phyloP scores from a whole-genome alignment of 2,888 invertebrate species.

The Catocala sponsa region DNA sequence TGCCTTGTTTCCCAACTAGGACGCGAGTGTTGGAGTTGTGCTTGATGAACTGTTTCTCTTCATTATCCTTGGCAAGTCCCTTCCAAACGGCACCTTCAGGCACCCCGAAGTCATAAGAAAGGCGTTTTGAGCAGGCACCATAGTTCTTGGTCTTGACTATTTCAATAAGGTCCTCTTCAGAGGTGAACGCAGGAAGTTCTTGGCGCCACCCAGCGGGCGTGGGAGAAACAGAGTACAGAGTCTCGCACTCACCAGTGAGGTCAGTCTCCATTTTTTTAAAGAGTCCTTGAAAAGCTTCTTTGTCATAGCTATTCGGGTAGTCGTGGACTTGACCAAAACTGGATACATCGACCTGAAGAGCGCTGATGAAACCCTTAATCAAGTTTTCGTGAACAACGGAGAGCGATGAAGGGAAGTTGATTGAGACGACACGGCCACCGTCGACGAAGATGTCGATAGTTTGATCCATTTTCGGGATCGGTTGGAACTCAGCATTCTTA shows the following conservation, averaged over 20 bases:
- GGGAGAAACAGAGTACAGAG: conserved; percentile 89
- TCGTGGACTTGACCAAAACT: conserved; percentile 84
- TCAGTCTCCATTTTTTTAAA: conserved; percentile 92
- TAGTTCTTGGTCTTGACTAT: conserved; percentile 90
- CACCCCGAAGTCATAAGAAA: conserved; percentile 90
- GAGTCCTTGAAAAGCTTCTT: conserved; percentile 82
- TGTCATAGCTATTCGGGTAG: conserved; percentile 79
- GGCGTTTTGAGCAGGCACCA: conserved; percentile 88
- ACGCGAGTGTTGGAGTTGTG: conserved; percentile 88
- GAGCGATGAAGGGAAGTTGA: conserved; percentile 86
- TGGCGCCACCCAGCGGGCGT: conserved; percentile 87
- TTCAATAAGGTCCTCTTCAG: conserved; percentile 84
- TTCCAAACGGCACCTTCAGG: conserved; percentile 85
- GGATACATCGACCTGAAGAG: conserved; percentile 90
- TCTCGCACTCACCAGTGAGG: conserved; percentile 91
- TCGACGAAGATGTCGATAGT: conserved; percentile 89
- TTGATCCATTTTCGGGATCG: conserved; percentile 84
- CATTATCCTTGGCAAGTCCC: conserved; percentile 74
- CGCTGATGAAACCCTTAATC: conserved; percentile 90
- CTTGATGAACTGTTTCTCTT: conserved; percentile 86
- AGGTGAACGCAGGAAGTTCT: conserved; percentile 81
- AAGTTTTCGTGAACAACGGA: conserved; percentile 90
- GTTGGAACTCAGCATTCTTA: conserved; percentile 83
- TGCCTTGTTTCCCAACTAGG: conserved; percentile 86
- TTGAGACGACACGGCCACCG: conserved; percentile 88